A percentile compares a stretch with the other conserved stretches of the same genome.
Conservation (phyloP, 37 sponge, comb jelly and placozoan species). For the Ianthella basta region DNA sequence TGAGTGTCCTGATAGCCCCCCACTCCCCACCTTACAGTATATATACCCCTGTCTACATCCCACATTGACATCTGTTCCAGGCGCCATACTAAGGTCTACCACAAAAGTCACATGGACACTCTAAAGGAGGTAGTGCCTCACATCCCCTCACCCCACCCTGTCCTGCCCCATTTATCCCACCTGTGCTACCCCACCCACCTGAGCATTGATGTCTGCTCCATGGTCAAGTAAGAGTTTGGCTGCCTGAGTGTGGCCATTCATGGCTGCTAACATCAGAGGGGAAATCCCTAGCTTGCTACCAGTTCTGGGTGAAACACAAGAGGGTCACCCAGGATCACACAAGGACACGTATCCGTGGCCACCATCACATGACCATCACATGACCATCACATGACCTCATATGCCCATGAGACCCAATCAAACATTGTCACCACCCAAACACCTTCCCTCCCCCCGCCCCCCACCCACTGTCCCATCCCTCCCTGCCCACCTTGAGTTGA, state of each 20-base stretch:
- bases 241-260: slow-evolving; percentile 92
- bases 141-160: neutral
- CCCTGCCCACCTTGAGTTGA: slow-evolving; percentile 78
- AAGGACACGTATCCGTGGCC: neutral
- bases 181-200: slow-evolving; percentile 49
- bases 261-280: slow-evolving; percentile 92
- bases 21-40: no score
- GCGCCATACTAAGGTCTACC: no score
- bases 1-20: no score
- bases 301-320: slow-evolving; percentile 54
- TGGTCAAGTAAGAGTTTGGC: slow-evolving; percentile 85
- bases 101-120: no score
- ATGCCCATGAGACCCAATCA: neutral
- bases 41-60: no score
- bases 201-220: slow-evolving; percentile 93
- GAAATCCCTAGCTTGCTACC: slow-evolving; percentile 93
- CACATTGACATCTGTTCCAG: no score
- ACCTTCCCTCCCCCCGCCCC: neutral
- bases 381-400: neutral
- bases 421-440: neutral
- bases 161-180: neutral
- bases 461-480: neutral
- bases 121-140: no score
- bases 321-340: neutral
- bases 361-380: neutral